Evolutionary conservation across 2,113 vertebrate genomes (phyloP), one percentile per base, ranked within the genome.

Genomic region (Psettodes erumei): DNA sequence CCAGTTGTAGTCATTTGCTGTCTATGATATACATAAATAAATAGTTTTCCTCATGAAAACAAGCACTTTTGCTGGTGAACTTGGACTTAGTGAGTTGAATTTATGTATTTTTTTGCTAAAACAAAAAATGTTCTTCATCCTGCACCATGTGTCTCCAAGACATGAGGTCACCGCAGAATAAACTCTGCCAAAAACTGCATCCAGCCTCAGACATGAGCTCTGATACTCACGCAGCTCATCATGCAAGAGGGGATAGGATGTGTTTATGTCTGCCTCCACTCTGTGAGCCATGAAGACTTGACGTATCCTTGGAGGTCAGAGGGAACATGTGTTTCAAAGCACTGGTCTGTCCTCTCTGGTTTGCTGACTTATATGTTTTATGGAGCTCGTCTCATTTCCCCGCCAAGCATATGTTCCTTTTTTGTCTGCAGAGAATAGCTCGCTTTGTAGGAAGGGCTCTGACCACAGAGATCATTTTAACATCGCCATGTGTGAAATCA

Each of bases 401-500:
- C 35, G 80, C 80, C 80, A 83, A 81, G 43, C 80, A 86, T 66
- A 13, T 81, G 84, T 59, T 84, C 43, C 48, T 42, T 40, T 18
- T 59, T 32, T 54, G 35, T 73, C 30, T 55, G 38, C 48, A 19
- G 54, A 55, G 61, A 47, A 42, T 4, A 19, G 5, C 19, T 35
- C 8, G 1, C 71, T 53, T 48, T 67, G 54, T 38, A 11, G 4
- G 23, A 12, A 56, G 12, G 6, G 8, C 18, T 77, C 76, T 54
- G 25, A 58, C 35, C 23, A 4, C 33, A 33, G 71, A 11, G 1
- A 11, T 13, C 48, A 45, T 47, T 48, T 72, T 16, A 51, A 37
- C 65, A 66, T 66, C 48, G 3, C 35, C 59, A 58, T 13, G 32
- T 77, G 58, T 56, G 69, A 74, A 51, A 70, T 79, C 75, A 64